Evolutionary conservation across 2,113 vertebrate genomes (phyloP).

Genomic region (Cisticola juncidis): DNA sequence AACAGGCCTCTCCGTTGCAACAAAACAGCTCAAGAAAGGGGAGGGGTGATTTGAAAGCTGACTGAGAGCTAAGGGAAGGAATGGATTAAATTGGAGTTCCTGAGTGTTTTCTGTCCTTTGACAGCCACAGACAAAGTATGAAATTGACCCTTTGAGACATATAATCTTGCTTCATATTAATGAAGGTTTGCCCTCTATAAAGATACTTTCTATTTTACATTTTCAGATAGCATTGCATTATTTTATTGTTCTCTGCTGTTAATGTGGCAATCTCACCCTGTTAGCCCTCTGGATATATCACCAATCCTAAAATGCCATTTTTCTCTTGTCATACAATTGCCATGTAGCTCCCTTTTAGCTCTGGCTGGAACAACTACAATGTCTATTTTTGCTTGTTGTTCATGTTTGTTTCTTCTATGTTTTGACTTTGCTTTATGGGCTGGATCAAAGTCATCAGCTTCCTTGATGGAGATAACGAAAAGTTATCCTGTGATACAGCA

Average conservation of each 20-base stretch:
- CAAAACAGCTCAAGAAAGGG: neutral
- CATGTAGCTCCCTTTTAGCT: neutral
- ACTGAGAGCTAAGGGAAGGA: neutral
- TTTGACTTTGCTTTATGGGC: neutral
- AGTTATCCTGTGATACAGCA: neutral
- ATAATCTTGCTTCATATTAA: neutral
- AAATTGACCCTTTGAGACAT: neutral
- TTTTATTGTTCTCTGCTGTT: slow-evolving; percentile 22
- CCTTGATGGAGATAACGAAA: neutral
- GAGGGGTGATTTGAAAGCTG: neutral
- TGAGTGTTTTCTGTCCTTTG: neutral
- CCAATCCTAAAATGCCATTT: neutral
- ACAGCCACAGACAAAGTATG: neutral
- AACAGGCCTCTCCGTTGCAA: no score
- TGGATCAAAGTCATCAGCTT: neutral
- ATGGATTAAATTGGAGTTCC: neutral
- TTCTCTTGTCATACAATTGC: neutral
- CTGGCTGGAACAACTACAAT: neutral
- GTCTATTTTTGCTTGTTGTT: neutral
- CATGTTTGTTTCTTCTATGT: neutral
- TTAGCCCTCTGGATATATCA: neutral
- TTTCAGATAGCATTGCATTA: slow-evolving; percentile 4
- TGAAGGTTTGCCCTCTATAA: neutral
- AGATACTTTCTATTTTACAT: neutral
- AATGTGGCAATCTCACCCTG: neutral